These are phyloP conservation scores for Enteromius anoplus DNA, from an alignment of 2,797 vertebrate genomes.

Conservation along the genomic window DNA sequence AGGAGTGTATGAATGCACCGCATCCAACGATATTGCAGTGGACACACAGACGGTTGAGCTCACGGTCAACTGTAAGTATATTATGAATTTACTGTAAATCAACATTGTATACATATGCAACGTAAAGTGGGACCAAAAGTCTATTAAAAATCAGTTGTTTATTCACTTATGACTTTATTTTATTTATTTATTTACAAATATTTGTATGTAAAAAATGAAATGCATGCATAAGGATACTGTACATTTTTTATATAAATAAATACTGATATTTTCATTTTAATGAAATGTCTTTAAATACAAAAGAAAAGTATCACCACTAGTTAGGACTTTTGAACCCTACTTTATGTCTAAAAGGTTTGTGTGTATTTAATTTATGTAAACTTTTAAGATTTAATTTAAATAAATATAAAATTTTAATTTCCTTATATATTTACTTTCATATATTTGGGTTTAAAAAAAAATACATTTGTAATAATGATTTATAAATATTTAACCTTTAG, in stretches of 20 bases:
- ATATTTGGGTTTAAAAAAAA: too few relatives aligned
- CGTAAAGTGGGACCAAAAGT: neutral
- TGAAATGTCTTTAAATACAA: neutral
- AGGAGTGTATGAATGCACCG: constrained; percentile 79
- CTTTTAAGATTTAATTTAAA: neutral
- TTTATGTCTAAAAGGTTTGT: neutral
- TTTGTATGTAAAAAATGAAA: neutral
- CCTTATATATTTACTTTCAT: too few relatives aligned
- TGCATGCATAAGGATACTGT: neutral
- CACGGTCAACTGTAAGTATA: constrained; percentile 81
- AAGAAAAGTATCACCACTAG: neutral
- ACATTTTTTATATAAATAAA: neutral
- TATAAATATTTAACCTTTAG: neutral
- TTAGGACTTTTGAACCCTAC: neutral
- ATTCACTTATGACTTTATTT: neutral
- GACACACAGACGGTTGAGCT: constrained; percentile 77
- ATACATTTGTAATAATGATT: too few relatives aligned
- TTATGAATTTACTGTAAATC: neutral
- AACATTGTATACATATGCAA: neutral
- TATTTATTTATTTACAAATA: neutral
- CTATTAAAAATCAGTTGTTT: neutral
- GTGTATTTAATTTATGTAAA: neutral
- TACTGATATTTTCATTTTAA: neutral
- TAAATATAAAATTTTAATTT: neutral
- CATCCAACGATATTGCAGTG: constrained; percentile 79